A percentile compares a stretch with the other conserved stretches of the same genome.
These are phyloP conservation scores for Rafetus swinhoei DNA, from an alignment of 2,113 vertebrate genomes.

Conservation along the genomic window DNA sequence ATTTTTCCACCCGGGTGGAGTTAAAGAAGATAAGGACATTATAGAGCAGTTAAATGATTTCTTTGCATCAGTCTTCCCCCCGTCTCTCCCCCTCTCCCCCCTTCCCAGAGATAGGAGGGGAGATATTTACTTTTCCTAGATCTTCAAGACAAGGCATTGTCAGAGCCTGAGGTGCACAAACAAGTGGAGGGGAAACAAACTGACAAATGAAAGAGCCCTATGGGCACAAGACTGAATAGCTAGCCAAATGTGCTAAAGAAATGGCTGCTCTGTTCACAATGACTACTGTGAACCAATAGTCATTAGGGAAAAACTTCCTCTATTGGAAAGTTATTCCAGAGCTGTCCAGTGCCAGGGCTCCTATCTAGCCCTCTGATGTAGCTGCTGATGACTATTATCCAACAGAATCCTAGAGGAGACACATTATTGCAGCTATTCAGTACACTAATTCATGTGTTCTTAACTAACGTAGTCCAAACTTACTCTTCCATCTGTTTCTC, in stretches of 20 bases:
- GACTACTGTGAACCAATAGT: neutral
- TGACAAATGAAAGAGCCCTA: neutral
- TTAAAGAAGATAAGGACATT: neutral
- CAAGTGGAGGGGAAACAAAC: rapidly evolving
- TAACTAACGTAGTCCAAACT: neutral
- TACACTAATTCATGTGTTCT: neutral
- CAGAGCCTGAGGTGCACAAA: rapidly evolving
- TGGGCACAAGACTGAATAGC: neutral
- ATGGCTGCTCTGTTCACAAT: neutral
- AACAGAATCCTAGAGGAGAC: neutral
- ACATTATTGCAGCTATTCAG: neutral
- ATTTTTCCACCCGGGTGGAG: neutral
- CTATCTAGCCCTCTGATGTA: neutral
- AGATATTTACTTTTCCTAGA: neutral
- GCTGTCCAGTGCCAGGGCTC: neutral
- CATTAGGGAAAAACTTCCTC: neutral
- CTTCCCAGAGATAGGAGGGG: neutral
- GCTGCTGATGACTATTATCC: neutral
- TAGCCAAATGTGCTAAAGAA: rapidly evolving
- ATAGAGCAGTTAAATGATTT: neutral
- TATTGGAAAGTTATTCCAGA: neutral
- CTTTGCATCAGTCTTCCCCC: neutral
- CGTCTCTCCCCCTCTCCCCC: no score
- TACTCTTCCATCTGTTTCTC: slow-evolving; percentile 32
- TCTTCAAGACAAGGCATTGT: neutral